Percentiles rank a stretch among this genome's conserved stretches.
phyloP scores from a whole-genome alignment of 2,113 vertebrate genomes.

The Crotophaga sulcirostris region DNA sequence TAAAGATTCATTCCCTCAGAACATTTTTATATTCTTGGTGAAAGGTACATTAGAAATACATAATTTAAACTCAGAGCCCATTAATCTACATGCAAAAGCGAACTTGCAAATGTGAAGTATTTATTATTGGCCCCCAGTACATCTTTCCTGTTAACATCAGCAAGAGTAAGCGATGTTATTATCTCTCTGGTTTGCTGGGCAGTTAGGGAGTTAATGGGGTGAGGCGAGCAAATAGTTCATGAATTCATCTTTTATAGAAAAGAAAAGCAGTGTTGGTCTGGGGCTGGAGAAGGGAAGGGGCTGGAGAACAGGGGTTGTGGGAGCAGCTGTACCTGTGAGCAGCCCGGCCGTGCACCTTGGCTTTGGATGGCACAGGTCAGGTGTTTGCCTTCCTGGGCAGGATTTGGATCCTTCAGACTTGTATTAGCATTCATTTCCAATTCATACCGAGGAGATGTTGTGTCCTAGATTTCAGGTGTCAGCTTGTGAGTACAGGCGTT shows the following conservation, averaged over 20 bases:
- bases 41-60: background rate
- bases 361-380: background rate
- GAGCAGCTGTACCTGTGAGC: background rate
- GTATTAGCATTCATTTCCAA: background rate
- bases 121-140: background rate
- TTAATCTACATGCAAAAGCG: background rate
- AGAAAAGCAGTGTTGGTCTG: background rate
- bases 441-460: background rate
- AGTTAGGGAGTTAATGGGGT: background rate
- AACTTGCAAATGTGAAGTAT: background rate
- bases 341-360: background rate
- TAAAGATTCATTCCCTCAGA: background rate
- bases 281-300: too few relatives aligned
- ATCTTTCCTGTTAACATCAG: background rate
- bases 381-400: background rate
- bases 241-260: background rate
- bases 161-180: background rate
- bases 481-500: background rate
- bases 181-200: background rate
- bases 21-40: background rate
- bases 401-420: background rate
- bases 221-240: background rate
- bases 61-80: background rate
- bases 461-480: background rate
- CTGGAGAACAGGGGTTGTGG: too few relatives aligned